These are phyloP conservation scores for Naso thynnoides DNA, from an alignment of 2,797 vertebrate species.

Conservation along the genomic window DNA sequence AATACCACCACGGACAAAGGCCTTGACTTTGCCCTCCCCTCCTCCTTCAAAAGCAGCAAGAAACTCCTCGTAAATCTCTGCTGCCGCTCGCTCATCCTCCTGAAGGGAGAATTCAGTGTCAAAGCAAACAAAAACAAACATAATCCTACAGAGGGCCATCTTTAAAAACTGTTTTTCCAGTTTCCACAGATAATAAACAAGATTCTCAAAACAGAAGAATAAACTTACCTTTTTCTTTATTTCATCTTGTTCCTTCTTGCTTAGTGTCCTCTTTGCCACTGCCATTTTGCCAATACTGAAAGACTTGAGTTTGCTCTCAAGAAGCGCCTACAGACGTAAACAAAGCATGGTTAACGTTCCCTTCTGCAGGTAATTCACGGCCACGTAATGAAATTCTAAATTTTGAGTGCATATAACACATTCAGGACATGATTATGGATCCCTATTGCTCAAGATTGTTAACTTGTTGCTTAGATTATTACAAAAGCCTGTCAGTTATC, in stretches of 20 bases:
- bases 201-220: background rate
- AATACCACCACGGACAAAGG: constrained; percentile 97
- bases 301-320: constrained; percentile 97
- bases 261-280: constrained; percentile 94
- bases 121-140: background rate
- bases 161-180: background rate
- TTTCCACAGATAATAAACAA: background rate
- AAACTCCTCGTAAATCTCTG: constrained; percentile 99
- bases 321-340: constrained; percentile 86
- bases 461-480: background rate
- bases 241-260: constrained; percentile 99
- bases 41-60: constrained; percentile 98
- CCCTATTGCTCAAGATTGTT: too few relatives aligned
- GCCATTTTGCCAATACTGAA: constrained; percentile 99
- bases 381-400: accelerated
- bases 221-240: constrained; percentile 95
- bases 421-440: background rate
- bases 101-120: constrained; percentile 63
- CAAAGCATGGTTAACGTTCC: constrained; percentile 20
- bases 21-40: constrained; percentile 97
- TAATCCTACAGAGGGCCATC: background rate
- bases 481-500: background rate
- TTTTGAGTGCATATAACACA: background rate
- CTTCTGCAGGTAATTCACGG: background rate
- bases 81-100: constrained; percentile 98